These are phyloP conservation scores for Stenurella melanura DNA, from an alignment of 2,888 invertebrate species.

Conservation along the genomic window DNA sequence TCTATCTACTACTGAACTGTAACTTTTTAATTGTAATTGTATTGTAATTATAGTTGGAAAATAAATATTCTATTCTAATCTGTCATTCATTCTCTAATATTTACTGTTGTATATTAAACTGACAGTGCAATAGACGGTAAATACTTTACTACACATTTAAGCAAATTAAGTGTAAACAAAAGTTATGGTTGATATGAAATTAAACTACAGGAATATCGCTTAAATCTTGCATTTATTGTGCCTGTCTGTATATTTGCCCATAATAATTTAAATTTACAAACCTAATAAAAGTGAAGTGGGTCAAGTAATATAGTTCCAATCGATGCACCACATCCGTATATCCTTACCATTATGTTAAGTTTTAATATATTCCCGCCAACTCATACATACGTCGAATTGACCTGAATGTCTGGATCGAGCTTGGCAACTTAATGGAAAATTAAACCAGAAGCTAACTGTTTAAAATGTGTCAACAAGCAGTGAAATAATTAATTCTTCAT, in stretches of 20 bases:
- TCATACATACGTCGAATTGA: background rate
- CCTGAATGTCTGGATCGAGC: background rate
- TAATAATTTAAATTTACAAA: slow-evolving; percentile 1
- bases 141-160: too few relatives aligned
- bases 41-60: too few relatives aligned
- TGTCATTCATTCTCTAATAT: too few relatives aligned
- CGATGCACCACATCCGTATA: slow-evolving; percentile 2
- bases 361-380: background rate
- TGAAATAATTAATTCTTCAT: background rate
- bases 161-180: too few relatives aligned
- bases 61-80: too few relatives aligned
- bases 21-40: too few relatives aligned
- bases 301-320: background rate
- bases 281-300: background rate
- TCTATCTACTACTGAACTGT: too few relatives aligned
- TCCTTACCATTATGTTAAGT: background rate
- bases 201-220: too few relatives aligned
- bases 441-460: background rate
- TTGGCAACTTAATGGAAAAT: background rate
- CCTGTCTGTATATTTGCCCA: background rate
- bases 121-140: too few relatives aligned
- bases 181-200: too few relatives aligned
- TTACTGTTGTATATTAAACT: too few relatives aligned
- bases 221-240: background rate
- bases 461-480: background rate